Evolutionary conservation across 2,888 invertebrate species (phyloP), one percentile per base, ranked within the genome.

Genomic region (Epirrhoe alternata): DNA sequence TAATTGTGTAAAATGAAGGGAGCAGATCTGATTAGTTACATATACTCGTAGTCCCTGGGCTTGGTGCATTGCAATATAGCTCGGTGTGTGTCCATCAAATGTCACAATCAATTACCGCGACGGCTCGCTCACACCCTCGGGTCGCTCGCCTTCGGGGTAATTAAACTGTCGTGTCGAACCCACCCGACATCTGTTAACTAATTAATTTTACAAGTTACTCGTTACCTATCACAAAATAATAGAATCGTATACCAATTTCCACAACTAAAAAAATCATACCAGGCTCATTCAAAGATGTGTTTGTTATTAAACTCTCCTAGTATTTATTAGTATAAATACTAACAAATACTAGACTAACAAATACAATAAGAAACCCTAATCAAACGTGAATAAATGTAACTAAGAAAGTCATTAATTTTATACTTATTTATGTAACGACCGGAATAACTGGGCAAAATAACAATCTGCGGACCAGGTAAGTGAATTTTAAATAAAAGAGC

Each of bases 401-500:
- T 57, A 77, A 80, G 77, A 86, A 81, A 78, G 77, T 87, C 88
- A 88, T 89, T 83, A 84, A 86, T 84, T 89, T 89, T 85, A 82
- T 84, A 81, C 79, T 83, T 85, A 85, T 87, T 89, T 86, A 84
- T 82, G 84, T 86, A 86, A 82, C 84, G 81, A 77, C 82, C 49
- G 83, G 81, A 85, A 81, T 81, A 85, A 84, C 81, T 86, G 80
- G 80, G 79, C 82, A 82, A 84, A 86, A 88, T 87, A 89, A 88
- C 91, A 92, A 92, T 90, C 88, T 88, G 83, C 85, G 82, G 86
- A 80, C 75, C 83, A 80, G 83, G 87, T 90, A 91, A 92, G 88
- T 90, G 88, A 91, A 89, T 92, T 92, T 92, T 89, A 89, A 90
- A 92, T 91, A 90, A 90, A 89, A 92, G 81, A 87, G 87, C 85